Conservation (phyloP, 2,797 vertebrate genomes). For the Esox lucius region DNA sequence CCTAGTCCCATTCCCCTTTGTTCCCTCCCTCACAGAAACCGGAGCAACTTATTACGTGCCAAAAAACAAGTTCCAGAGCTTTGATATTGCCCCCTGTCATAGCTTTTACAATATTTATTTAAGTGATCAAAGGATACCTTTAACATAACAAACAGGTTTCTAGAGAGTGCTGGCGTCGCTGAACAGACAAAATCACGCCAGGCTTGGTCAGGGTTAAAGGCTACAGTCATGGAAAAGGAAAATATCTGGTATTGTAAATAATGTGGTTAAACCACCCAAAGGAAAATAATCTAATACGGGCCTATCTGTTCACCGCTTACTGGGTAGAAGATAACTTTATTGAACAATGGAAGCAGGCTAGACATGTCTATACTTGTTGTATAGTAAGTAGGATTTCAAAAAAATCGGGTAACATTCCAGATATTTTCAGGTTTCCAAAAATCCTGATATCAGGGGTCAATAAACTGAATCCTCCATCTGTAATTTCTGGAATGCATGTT, state of each 20-base stretch:
- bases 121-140: conserved; percentile 42
- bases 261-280: conserved; percentile 8
- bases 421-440: conserved; percentile 1
- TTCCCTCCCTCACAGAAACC: background rate
- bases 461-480: too few relatives aligned
- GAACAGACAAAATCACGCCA: background rate
- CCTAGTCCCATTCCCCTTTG: background rate
- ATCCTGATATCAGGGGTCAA: too few relatives aligned
- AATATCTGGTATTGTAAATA: conserved; percentile 29
- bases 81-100: conserved; percentile 43
- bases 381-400: too few relatives aligned
- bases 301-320: conserved; percentile 24
- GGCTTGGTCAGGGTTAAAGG: background rate
- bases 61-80: conserved; percentile 15
- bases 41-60: conserved; percentile 12
- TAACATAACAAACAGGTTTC: conserved; percentile 50
- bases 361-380: background rate
- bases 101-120: conserved; percentile 55
- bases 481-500: too few relatives aligned
- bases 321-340: conserved; percentile 44
- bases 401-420: too few relatives aligned
- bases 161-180: background rate
- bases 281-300: conserved; percentile 52
- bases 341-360: conserved; percentile 13
- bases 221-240: conserved; percentile 11